A percentile compares a stretch with the other conserved stretches of the same genome.
These are phyloP conservation scores for Palythoa caribaeorum DNA, from an alignment of 92 coral and sea anemone species.

Conservation along the genomic window DNA sequence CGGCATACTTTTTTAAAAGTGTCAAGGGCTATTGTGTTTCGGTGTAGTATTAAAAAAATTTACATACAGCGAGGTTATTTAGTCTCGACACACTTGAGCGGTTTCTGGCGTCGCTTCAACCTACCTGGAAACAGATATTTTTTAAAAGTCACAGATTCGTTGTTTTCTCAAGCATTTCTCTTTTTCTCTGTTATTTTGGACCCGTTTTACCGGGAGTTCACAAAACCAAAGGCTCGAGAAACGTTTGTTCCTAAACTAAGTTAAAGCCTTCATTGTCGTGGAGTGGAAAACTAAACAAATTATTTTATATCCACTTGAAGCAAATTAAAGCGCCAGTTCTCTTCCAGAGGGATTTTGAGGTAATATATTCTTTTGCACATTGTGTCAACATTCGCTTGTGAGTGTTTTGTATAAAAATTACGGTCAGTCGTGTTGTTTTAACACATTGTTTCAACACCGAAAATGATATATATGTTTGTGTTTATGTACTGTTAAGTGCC, in stretches of 20 bases:
- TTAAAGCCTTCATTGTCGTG: not conserved
- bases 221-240: not conserved
- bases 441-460: not conserved
- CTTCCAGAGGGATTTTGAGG: not conserved
- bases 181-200: not conserved
- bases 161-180: not conserved
- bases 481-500: not conserved
- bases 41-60: not conserved
- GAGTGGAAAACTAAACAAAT: not conserved
- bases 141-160: not conserved
- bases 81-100: conserved; percentile 15
- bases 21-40: conserved; percentile 4
- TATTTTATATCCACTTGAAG: not conserved
- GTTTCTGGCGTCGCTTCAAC: conserved; percentile 32
- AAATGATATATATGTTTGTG: not conserved
- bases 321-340: not conserved
- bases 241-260: not conserved
- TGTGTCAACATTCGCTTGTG: not conserved
- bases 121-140: conserved; percentile 11
- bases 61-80: conserved; percentile 18
- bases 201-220: not conserved
- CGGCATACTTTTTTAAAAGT: conserved; percentile 4
- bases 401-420: not conserved
- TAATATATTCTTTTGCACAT: not conserved
- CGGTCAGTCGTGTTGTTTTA: not conserved